Percentiles rank a stretch among this genome's conserved stretches.
Evolutionary conservation across 2,888 invertebrate species (phyloP).

Genomic region (Dexiosoma caninum): DNA sequence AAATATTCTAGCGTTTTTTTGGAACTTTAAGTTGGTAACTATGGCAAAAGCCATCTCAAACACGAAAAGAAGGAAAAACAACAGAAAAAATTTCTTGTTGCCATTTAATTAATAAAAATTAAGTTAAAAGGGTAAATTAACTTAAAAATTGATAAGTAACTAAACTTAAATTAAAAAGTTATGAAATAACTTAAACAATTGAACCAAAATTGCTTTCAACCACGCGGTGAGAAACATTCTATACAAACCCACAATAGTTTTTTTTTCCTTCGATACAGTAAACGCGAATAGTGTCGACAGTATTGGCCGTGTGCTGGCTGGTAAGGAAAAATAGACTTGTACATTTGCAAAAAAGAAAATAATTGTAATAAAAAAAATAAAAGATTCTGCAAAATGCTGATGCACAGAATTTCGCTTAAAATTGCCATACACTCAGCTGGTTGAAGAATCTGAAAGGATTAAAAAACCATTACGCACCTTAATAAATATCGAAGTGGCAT

Average conservation of each 20-base stretch:
- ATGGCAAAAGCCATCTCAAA: conserved; percentile 26
- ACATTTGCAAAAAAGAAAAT: conserved; percentile 14
- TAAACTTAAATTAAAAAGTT: conserved; percentile 1
- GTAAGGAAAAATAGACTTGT: conserved; percentile 14
- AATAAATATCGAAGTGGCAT: conserved; percentile 40
- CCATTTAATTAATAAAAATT: conserved; percentile 54
- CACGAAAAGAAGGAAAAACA: conserved; percentile 47
- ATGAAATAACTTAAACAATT: neutral
- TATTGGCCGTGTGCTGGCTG: neutral
- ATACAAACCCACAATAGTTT: conserved; percentile 7
- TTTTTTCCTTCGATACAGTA: conserved; percentile 32
- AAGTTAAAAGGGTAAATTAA: conserved; percentile 46
- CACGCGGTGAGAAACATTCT: neutral
- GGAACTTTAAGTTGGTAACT: neutral
- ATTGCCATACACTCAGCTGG: conserved; percentile 49
- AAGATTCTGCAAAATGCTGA: conserved; percentile 39
- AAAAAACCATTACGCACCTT: conserved; percentile 56
- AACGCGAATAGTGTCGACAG: conserved; percentile 10
- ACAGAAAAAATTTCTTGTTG: conserved; percentile 56
- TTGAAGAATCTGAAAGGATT: conserved; percentile 3
- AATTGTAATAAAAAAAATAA: conserved; percentile 8
- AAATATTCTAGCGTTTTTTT: neutral
- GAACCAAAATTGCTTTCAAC: neutral
- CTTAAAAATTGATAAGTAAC: too few relatives aligned
- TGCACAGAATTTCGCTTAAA: conserved; percentile 19